Percentiles rank a stretch among this genome's conserved stretches.
Evolutionary conservation across 2,797 vertebrate genomes (phyloP).

Genomic region (Tangara arthus): DNA sequence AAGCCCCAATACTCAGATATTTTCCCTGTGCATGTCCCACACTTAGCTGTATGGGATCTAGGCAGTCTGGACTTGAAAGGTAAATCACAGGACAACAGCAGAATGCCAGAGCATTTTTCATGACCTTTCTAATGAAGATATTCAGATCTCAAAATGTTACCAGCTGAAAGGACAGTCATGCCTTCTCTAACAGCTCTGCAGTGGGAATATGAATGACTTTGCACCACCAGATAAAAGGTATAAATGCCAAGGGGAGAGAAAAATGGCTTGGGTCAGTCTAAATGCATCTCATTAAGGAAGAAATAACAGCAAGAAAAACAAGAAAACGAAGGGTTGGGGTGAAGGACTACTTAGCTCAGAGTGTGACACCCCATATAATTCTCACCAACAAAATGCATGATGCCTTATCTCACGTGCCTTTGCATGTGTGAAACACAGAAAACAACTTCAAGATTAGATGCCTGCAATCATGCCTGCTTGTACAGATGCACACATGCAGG

Average conservation of each 20-base stretch:
- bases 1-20: not conserved
- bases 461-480: not conserved
- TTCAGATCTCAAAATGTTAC: conserved; percentile 10
- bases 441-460: not conserved
- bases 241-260: conserved; percentile 6
- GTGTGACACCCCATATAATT: not conserved
- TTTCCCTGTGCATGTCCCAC: not conserved
- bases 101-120: not conserved
- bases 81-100: not conserved
- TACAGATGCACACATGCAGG: not conserved
- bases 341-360: not conserved
- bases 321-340: not conserved
- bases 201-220: conserved; percentile 19
- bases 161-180: not conserved
- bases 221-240: not conserved
- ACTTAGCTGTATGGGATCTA: not conserved
- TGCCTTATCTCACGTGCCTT: not conserved
- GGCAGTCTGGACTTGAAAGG: not conserved
- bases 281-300: not conserved
- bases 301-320: not conserved
- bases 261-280: not conserved
- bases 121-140: not conserved
- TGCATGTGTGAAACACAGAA: not conserved
- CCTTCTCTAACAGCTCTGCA: not conserved
- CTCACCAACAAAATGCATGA: not conserved